Evolutionary conservation across 2,888 invertebrate species (phyloP), one percentile per base, ranked within the genome.

Genomic region (Ditula angustiorana): DNA sequence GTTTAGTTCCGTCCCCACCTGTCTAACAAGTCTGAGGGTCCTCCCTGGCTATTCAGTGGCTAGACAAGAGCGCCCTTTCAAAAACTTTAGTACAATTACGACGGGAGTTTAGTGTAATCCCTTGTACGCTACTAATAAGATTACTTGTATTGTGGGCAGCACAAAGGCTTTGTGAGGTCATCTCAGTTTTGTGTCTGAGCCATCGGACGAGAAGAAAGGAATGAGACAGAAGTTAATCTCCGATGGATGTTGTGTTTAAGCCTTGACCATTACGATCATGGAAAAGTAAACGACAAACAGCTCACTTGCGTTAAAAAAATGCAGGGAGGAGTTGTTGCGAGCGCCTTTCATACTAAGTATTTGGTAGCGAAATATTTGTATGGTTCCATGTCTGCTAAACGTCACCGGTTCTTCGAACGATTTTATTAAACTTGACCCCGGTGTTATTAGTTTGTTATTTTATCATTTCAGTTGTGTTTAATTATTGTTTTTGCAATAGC

Each of bases 41-140:
- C 26, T 26, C 26, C 5, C 26, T 8, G 2, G 41, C 19, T 19
- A 16, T 41, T 19, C 41, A 19, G 16, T 1, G 57, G 33, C 16
- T 41, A 41, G 41, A 37, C 41, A 4, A 44, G 28, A n/a, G n/a
- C n/a, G 61, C 26, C 56, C 41, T 73, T 77, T 76, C 77, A 74
- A 74, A 77, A 77, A 77, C 73, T 74, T 76, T 73, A 71, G 68
- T 71, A 70, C 74, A 73, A 76, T 78, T 73, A 73, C 74, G 70
- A 66, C 67, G 70, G 70, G 71, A 71, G 71, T 72, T 69, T 74
- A 74, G 74, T 72, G 69, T 76, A 73, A 76, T 74, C 73, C 69
- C 70, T 67, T 69, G 74, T 41, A 41, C 41, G 19, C 19, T n/a
- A n/a, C 35, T 75, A 74, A 74, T 73, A 74, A 74, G 74, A 76